Conservation (phyloP, 2,113 vertebrate species). For the Nerophis ophidion region DNA sequence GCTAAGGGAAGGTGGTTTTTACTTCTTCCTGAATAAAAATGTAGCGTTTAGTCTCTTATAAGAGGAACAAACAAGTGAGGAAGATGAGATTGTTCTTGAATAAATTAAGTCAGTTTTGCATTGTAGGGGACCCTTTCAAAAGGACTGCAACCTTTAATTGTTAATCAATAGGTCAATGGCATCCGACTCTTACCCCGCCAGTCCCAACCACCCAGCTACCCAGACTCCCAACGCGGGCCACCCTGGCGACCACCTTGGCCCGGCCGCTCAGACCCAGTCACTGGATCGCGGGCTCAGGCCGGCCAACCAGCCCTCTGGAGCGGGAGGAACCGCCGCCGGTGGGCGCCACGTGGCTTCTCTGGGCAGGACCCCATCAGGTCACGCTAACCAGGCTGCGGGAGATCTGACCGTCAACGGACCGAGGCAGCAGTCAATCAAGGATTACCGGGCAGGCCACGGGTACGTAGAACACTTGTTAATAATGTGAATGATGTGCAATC, state of each 20-base stretch:
- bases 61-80: no score
- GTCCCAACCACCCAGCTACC: conserved; percentile 79
- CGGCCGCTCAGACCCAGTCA: conserved; percentile 68
- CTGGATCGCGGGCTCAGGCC: conserved; percentile 76
- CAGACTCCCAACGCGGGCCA: conserved; percentile 56
- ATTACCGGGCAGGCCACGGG: conserved; percentile 73
- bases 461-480: conserved; percentile 3
- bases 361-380: conserved; percentile 75
- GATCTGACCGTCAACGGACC: conserved; percentile 83
- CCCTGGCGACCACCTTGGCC: conserved; percentile 60
- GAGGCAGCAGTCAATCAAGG: conserved; percentile 78
- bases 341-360: conserved; percentile 79
- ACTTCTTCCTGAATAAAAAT: no score
- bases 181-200: conserved; percentile 82
- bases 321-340: conserved; percentile 37
- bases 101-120: no score
- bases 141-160: background rate
- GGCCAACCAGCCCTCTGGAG: conserved; percentile 50
- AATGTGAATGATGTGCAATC: background rate
- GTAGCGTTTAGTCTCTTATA: no score
- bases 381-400: conserved; percentile 59
- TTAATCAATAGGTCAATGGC: conserved; percentile 25
- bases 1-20: no score
- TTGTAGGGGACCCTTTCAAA: no score
- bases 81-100: no score